Conservation (phyloP, 2,888 invertebrate species). For the Rhogogaster chlorosoma region DNA sequence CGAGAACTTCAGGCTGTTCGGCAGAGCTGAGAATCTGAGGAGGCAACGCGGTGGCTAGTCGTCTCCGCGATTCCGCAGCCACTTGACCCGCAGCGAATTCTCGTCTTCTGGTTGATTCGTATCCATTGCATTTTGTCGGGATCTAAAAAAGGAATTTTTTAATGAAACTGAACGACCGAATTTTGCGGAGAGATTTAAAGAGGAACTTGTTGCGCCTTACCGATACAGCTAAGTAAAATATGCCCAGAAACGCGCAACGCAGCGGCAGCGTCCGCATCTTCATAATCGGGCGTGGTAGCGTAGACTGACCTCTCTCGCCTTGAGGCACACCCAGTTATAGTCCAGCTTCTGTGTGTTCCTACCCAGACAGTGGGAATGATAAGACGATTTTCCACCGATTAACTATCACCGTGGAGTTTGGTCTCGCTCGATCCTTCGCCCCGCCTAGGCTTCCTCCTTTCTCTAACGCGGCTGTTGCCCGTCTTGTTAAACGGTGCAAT, state of each 20-base stretch:
- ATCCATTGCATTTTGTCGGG: not conserved
- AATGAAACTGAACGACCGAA: not conserved
- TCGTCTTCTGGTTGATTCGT: not conserved
- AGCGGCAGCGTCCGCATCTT: constrained; percentile 30
- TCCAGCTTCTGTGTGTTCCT: constrained; percentile 31
- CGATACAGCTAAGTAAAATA: not conserved
- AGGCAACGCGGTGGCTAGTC: not conserved
- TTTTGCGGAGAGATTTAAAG: not conserved
- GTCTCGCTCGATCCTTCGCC: constrained; percentile 48
- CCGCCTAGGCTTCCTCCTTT: constrained; percentile 72
- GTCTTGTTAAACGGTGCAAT: not conserved
- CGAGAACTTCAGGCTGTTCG: constrained; percentile 19
- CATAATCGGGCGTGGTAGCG: constrained; percentile 10
- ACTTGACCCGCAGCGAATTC: not conserved
- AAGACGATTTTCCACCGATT: constrained; percentile 70
- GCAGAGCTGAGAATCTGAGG: not conserved
- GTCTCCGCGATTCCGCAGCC: constrained; percentile 29
- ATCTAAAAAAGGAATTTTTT: constrained; percentile 5
- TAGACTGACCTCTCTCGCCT: constrained; percentile 64
- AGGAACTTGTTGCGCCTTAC: not conserved
- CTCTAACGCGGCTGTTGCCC: constrained; percentile 59
- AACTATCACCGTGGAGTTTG: constrained; percentile 47
- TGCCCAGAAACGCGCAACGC: not conserved
- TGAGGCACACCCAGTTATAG: constrained; percentile 69
- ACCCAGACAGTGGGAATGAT: constrained; percentile 64